Evolutionary conservation across 2,113 vertebrate genomes (phyloP).

Genomic region (Puma concolor): DNA sequence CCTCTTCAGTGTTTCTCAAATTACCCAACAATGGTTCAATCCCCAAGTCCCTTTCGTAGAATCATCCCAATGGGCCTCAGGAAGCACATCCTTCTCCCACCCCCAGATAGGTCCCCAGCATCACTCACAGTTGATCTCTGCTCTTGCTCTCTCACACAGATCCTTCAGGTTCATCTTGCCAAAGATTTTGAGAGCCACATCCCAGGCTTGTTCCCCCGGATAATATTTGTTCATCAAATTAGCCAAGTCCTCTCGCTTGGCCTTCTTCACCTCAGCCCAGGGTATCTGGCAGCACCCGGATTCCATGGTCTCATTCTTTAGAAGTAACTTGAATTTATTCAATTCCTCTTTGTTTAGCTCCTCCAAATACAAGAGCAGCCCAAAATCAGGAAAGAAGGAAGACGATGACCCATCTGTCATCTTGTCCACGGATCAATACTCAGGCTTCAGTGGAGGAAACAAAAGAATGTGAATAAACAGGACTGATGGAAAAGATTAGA

Average conservation of each 20-base stretch:
- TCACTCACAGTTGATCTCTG: slow-evolving; percentile 58
- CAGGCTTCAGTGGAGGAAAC: neutral
- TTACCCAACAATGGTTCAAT: neutral
- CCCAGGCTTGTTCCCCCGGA: slow-evolving; percentile 41
- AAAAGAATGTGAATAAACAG: neutral
- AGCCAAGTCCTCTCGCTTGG: slow-evolving; percentile 47
- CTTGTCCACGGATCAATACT: neutral
- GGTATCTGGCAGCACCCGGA: neutral
- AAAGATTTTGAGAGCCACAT: slow-evolving; percentile 54
- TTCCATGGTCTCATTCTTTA: slow-evolving; percentile 11
- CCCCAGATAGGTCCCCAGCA: neutral
- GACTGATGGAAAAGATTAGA: slow-evolving; percentile 13
- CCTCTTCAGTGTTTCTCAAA: neutral
- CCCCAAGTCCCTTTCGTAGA: neutral
- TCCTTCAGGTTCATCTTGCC: slow-evolving; percentile 58
- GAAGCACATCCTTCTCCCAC: neutral
- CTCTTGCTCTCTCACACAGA: slow-evolving; percentile 52
- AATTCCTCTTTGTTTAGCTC: slow-evolving; percentile 67
- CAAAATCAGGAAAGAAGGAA: slow-evolving; percentile 62
- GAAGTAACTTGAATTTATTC: slow-evolving; percentile 66
- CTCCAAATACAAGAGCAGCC: slow-evolving; percentile 56
- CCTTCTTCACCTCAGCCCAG: slow-evolving; percentile 59
- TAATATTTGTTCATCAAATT: slow-evolving; percentile 58
- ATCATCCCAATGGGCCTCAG: neutral
- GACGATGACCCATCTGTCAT: neutral